Evolutionary conservation across 2,797 vertebrate species (phyloP).

Genomic region (Falco columbarius): DNA sequence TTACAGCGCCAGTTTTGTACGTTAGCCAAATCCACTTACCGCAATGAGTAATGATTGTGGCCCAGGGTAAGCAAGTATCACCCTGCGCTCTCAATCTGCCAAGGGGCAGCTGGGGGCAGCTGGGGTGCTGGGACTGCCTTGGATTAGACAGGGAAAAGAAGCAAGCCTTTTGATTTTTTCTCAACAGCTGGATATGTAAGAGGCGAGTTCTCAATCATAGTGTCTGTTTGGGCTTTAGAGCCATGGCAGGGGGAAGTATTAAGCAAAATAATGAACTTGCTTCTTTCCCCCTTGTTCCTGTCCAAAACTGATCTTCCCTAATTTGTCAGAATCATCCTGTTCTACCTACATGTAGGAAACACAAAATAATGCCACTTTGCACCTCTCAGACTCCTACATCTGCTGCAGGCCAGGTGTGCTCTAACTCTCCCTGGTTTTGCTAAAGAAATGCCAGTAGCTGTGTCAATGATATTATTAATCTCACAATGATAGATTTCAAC

Average conservation of each 20-base stretch:
- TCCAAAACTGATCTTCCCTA: not conserved
- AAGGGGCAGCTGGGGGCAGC: not conserved
- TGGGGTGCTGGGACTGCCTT: not conserved
- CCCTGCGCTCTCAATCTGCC: not conserved
- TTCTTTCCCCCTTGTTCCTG: not conserved
- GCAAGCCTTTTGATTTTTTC: not conserved
- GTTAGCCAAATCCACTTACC: not conserved
- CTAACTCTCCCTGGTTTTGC: not conserved
- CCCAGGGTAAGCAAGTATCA: slow-evolving; percentile 13
- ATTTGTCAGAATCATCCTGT: not conserved
- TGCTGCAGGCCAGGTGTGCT: not conserved
- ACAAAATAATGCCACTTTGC: not conserved
- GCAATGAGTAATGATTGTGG: not conserved
- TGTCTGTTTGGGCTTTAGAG: not conserved
- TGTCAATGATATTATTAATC: not conserved
- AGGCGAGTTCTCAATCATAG: not conserved
- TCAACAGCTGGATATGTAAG: not conserved
- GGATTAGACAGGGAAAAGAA: not conserved
- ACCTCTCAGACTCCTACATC: not conserved
- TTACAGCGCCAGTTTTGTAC: not conserved
- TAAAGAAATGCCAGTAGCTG: not conserved
- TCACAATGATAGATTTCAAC: not conserved
- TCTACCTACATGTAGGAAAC: not conserved
- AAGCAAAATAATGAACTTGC: not conserved
- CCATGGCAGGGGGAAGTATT: not conserved